Conservation (phyloP, 2,888 invertebrate species). For the Campoletis raptor region DNA sequence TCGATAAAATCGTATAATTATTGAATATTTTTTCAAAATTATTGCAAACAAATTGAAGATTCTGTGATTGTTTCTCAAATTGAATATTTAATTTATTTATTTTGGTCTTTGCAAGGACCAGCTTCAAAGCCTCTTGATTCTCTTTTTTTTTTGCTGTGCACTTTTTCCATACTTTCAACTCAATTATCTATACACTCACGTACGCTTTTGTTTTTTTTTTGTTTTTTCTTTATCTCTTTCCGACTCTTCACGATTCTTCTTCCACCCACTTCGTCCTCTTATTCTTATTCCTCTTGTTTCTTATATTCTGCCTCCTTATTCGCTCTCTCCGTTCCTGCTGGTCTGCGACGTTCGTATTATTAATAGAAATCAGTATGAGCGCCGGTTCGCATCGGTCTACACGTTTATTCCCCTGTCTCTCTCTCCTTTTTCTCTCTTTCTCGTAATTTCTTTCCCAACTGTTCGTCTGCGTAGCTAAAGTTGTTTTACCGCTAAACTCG, state of each 20-base stretch:
- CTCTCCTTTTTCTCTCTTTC: slow-evolving; percentile 16
- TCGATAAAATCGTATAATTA: not conserved
- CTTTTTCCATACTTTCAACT: slow-evolving; percentile 8
- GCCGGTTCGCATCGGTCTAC: slow-evolving; percentile 81
- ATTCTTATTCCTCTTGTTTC: slow-evolving; percentile 70
- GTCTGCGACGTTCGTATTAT: slow-evolving; percentile 79
- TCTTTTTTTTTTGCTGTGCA: not conserved
- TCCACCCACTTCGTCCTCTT: slow-evolving; percentile 58
- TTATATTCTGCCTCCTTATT: slow-evolving; percentile 68
- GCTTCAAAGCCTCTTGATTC: not conserved
- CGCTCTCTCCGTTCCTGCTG: slow-evolving; percentile 71
- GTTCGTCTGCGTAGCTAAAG: slow-evolving; percentile 20
- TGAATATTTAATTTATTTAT: not conserved
- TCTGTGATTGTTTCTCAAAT: not conserved
- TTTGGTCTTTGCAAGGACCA: not conserved
- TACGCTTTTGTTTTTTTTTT: not conserved
- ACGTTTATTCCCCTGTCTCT: slow-evolving; percentile 67
- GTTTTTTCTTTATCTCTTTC: slow-evolving; percentile 36
- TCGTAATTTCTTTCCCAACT: slow-evolving; percentile 24
- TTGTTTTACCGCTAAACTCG: slow-evolving; percentile 35
- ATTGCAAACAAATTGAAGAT: not conserved
- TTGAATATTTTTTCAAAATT: not conserved
- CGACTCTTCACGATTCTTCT: slow-evolving; percentile 42
- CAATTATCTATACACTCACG: not conserved
- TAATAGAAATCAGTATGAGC: slow-evolving; percentile 83